Evolutionary conservation across 2,888 invertebrate genomes (phyloP).

Genomic region (Vesta saturnalis): DNA sequence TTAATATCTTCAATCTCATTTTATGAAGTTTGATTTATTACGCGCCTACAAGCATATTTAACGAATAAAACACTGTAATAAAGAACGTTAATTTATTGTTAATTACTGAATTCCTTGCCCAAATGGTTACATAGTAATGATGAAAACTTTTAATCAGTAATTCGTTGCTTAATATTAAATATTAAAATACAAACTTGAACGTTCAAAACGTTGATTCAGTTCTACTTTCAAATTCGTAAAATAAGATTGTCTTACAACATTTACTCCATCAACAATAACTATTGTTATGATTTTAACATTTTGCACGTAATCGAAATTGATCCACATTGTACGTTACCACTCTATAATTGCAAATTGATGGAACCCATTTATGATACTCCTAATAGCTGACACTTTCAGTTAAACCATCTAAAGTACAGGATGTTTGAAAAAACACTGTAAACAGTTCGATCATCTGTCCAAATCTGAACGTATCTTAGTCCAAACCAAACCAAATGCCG

Average conservation of each 20-base stretch:
- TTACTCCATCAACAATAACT: too few species aligned
- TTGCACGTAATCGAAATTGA: too few species aligned
- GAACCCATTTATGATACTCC: too few species aligned
- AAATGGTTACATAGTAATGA: slow-evolving; percentile 1
- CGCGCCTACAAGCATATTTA: background rate
- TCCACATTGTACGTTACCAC: too few species aligned
- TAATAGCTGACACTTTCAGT: too few species aligned
- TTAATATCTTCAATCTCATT: background rate
- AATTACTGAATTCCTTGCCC: slow-evolving; percentile 1
- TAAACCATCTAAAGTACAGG: too few species aligned
- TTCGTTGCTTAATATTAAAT: background rate
- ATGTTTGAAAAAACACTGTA: too few species aligned
- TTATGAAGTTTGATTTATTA: background rate
- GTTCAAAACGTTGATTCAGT: background rate
- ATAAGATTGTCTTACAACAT: background rate
- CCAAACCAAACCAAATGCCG: too few species aligned
- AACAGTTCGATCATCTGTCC: too few species aligned
- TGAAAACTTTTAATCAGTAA: background rate
- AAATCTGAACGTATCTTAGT: too few species aligned
- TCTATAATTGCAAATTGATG: too few species aligned
- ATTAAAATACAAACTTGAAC: background rate
- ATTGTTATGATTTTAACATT: too few species aligned
- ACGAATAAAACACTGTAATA: background rate
- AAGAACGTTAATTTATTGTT: slow-evolving; percentile 1
- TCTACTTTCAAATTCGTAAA: background rate